phyloP scores from a whole-genome alignment of 2,888 invertebrate genomes.

The Sinodicranocentrus sp. region DNA sequence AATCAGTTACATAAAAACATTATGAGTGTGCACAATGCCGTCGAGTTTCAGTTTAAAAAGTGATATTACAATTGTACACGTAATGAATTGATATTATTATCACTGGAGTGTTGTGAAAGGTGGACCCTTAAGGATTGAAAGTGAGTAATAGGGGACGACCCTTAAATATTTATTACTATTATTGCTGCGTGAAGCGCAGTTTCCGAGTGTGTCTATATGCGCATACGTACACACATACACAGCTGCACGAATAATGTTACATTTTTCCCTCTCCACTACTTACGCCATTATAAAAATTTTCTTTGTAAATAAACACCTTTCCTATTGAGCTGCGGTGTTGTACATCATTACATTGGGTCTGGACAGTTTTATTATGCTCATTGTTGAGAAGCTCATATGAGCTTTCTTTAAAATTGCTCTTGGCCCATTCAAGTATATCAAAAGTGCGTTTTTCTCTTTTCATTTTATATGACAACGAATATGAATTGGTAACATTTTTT shows the following conservation, averaged over 20 bases:
- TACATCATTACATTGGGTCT: constrained; percentile 13
- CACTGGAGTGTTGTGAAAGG: constrained; percentile 59
- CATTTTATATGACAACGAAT: too few relatives aligned
- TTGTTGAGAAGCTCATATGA: not conserved
- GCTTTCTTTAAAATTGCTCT: constrained; percentile 26
- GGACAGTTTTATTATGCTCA: not conserved
- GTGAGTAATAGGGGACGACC: constrained; percentile 65
- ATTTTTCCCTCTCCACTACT: not conserved
- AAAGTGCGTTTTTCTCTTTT: constrained; percentile 24
- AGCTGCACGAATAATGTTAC: constrained; percentile 14
- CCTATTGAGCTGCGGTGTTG: constrained; percentile 29
- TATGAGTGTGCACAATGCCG: not conserved
- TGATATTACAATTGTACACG: constrained; percentile 43
- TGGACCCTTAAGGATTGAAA: constrained; percentile 48
- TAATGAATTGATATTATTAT: constrained; percentile 67
- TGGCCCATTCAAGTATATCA: constrained; percentile 31
- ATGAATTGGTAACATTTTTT: constrained; percentile 60
- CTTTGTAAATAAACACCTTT: constrained; percentile 66
- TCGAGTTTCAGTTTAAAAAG: constrained; percentile 34
- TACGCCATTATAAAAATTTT: constrained; percentile 27
- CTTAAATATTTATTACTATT: constrained; percentile 19
- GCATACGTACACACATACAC: too few relatives aligned
- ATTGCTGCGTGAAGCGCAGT: not conserved
- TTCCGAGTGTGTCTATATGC: not conserved
- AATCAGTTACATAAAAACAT: constrained; percentile 2